A percentile compares a stretch with the other conserved stretches of the same genome.
Evolutionary conservation across 2,888 invertebrate species (phyloP).

Genomic region (Hyppa rectilinea): DNA sequence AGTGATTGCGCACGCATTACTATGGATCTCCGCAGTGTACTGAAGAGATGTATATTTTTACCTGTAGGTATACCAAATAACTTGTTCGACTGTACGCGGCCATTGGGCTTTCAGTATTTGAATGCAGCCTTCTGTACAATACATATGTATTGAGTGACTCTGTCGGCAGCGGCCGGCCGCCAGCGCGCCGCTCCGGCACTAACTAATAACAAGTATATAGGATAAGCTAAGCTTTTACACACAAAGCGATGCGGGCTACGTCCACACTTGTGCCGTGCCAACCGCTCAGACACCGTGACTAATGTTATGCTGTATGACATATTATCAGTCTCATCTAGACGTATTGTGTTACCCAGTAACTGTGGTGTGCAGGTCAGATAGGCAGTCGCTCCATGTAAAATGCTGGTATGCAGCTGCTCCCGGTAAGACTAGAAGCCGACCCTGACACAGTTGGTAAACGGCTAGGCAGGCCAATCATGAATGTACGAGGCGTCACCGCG

Average conservation of each 20-base stretch:
- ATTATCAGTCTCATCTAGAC: no score
- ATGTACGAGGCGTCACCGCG: no score
- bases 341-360: no score
- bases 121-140: no score
- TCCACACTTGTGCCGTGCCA: neutral
- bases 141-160: no score
- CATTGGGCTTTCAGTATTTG: no score
- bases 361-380: neutral
- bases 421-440: neutral
- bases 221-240: conserved; percentile 10
- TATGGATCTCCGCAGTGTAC: neutral
- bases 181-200: conserved; percentile 3
- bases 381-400: neutral
- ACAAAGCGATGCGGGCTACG: neutral
- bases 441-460: no score
- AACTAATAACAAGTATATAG: neutral
- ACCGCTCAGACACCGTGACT: neutral
- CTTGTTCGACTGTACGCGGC: no score
- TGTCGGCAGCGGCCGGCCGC: no score
- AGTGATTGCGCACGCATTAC: neutral
- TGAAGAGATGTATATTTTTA: neutral
- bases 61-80: neutral
- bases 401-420: neutral
- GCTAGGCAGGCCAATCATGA: neutral
- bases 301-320: neutral